Evolutionary conservation across 2,888 invertebrate species (phyloP).

Genomic region (Drosophila melanocephala): DNA sequence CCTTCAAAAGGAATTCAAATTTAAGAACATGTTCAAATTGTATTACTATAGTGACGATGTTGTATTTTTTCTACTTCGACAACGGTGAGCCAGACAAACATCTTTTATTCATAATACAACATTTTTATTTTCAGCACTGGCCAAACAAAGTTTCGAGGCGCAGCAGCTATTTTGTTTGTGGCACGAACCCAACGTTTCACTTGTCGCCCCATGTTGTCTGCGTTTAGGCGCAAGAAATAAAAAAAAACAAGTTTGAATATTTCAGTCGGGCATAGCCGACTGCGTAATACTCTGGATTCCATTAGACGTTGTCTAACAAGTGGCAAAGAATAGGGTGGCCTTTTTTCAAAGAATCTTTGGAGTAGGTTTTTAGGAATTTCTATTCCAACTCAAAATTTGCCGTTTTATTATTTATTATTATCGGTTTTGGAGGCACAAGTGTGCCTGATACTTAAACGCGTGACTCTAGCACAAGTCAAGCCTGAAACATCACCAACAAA

Average conservation of each 20-base stretch:
- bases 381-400: not conserved
- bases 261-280: not conserved
- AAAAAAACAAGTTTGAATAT: not conserved
- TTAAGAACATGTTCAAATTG: not conserved
- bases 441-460: too few relatives aligned
- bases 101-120: constrained; percentile 47
- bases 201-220: constrained; percentile 54
- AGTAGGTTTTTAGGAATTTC: not conserved
- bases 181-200: constrained; percentile 28
- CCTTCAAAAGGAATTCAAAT: not conserved
- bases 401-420: too few relatives aligned
- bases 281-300: not conserved
- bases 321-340: not conserved
- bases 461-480: not conserved
- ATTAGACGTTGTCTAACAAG: not conserved
- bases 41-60: not conserved
- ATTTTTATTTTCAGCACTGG: constrained; percentile 36
- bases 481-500: not conserved
- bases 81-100: constrained; percentile 34
- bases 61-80: not conserved
- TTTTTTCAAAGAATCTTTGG: not conserved
- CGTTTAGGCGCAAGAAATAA: constrained; percentile 43
- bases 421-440: too few relatives aligned
- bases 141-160: constrained; percentile 54
- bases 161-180: constrained; percentile 48